Evolutionary conservation across 2,888 invertebrate species (phyloP), one percentile per base, ranked within the genome.

Genomic region (Byasa hedistus): DNA sequence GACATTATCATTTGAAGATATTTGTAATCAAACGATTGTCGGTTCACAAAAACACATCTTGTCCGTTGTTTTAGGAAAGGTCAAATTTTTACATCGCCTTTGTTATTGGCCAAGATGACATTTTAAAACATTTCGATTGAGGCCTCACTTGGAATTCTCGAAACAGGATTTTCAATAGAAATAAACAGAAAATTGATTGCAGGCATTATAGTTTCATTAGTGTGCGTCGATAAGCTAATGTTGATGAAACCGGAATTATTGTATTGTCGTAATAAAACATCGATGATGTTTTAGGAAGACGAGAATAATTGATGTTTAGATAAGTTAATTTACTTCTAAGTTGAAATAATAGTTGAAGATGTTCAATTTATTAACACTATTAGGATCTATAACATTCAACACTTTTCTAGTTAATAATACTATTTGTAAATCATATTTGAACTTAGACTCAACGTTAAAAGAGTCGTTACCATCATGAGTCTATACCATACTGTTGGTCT

Each of bases 161-260:
- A 54, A 61, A 61, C 32, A 61, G 61, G 36, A 61, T 61, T 36
- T 51, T 60, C n/a, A 23, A 57, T 55, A 56, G 15, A 17, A 39
- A 39, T 39, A 39, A 39, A 39, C 39, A 15, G 15, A 39, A 15
- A 63, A 57, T 51, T 48, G 24, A 63, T 63, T 63, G 32, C 12
- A 63, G 27, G 1, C 61, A 61, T 61, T 55, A 61, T 54, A 61
- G 55, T 61, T 57, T 63, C 56, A 57, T 48, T 57, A 57, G 48
- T 21, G 21, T 19, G 44, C 57, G 48, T 48, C 44, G 63, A 57
- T 63, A 63, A 63, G 57, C 44, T 56, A 62, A 62, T 55, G 61
- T 15, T 27, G 19, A 48, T 21, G 44, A 22, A 57, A 57, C 21
- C 56, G 56, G 57, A 56, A 57, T 63, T 27, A 57, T 56, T 63